These are phyloP conservation scores for Epinotia bilunana DNA, from an alignment of 2,888 invertebrate species.

Conservation along the genomic window DNA sequence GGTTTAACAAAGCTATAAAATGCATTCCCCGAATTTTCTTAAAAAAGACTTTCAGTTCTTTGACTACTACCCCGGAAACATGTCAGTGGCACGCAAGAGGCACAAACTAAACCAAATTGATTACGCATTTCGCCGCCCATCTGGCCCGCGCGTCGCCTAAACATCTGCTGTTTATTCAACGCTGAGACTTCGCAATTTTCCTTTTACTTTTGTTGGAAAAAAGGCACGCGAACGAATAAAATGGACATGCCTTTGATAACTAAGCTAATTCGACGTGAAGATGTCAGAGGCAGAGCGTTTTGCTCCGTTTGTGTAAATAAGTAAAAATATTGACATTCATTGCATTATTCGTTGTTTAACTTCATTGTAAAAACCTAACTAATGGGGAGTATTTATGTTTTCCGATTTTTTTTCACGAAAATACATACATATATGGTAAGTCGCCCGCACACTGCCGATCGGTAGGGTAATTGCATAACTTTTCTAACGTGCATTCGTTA, in stretches of 20 bases:
- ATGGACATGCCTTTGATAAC: slow-evolving; percentile 20
- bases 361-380: too few relatives aligned
- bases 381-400: too few relatives aligned
- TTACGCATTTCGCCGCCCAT: slow-evolving; percentile 65
- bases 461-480: too few relatives aligned
- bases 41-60: slow-evolving; percentile 8
- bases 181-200: slow-evolving; percentile 59
- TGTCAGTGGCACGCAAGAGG: slow-evolving; percentile 33
- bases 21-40: background rate
- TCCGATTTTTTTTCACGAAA: too few relatives aligned
- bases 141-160: slow-evolving; percentile 59
- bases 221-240: slow-evolving; percentile 24
- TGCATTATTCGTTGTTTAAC: background rate
- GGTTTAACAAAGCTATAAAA: background rate
- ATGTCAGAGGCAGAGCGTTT: background rate
- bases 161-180: slow-evolving; percentile 77
- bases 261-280: slow-evolving; percentile 22
- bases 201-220: slow-evolving; percentile 54
- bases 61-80: slow-evolving; percentile 29
- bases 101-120: slow-evolving; percentile 53
- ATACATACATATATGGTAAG: too few relatives aligned
- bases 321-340: slow-evolving; percentile 10
- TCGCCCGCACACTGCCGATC: too few relatives aligned
- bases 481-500: too few relatives aligned
- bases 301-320: slow-evolving; percentile 1